Evolutionary conservation across 2,113 vertebrate species (phyloP).

Genomic region (Nibea coibor): DNA sequence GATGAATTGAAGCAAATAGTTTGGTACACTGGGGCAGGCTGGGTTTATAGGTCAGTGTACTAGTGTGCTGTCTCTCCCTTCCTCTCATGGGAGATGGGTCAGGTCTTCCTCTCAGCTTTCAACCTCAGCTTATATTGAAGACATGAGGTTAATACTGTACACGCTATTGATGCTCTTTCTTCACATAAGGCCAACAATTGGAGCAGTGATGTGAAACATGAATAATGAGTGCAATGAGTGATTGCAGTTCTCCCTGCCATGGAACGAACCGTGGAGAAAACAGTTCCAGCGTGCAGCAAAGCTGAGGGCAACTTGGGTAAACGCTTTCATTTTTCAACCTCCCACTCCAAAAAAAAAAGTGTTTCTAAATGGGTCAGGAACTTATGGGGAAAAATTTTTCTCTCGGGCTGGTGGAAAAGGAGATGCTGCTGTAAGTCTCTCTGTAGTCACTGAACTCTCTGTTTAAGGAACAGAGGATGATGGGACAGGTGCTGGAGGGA

Average conservation of each 20-base stretch:
- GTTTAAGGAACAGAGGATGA: slow-evolving; percentile 8
- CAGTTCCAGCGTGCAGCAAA: slow-evolving; percentile 20
- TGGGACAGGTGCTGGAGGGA: slow-evolving; percentile 21
- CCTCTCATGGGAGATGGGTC: slow-evolving; percentile 32
- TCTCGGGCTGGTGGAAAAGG: background rate
- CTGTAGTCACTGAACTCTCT: slow-evolving; percentile 6
- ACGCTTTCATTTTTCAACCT: slow-evolving; percentile 23
- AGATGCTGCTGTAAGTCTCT: background rate
- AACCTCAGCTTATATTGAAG: slow-evolving; percentile 7
- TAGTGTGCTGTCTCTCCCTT: slow-evolving; percentile 26
- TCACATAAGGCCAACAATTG: slow-evolving; percentile 33
- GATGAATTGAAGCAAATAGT: slow-evolving; percentile 69
- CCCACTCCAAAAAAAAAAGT: slow-evolving; percentile 32
- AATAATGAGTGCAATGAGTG: slow-evolving; percentile 58
- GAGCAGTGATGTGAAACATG: slow-evolving; percentile 55
- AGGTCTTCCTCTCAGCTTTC: slow-evolving; percentile 42
- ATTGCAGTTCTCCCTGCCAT: slow-evolving; percentile 43
- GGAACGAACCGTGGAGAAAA: slow-evolving; percentile 53
- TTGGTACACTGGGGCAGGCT: slow-evolving; percentile 40
- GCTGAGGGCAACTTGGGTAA: slow-evolving; percentile 55
- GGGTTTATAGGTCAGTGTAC: slow-evolving; percentile 57
- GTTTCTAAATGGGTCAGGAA: slow-evolving; percentile 57
- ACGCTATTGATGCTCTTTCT: slow-evolving; percentile 4
- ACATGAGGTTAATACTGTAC: background rate
- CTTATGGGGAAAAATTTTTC: slow-evolving; percentile 7